Percentiles rank a stretch among this genome's conserved stretches.
phyloP scores from a whole-genome alignment of 2,888 invertebrate species.

The Itoplectis maculator region DNA sequence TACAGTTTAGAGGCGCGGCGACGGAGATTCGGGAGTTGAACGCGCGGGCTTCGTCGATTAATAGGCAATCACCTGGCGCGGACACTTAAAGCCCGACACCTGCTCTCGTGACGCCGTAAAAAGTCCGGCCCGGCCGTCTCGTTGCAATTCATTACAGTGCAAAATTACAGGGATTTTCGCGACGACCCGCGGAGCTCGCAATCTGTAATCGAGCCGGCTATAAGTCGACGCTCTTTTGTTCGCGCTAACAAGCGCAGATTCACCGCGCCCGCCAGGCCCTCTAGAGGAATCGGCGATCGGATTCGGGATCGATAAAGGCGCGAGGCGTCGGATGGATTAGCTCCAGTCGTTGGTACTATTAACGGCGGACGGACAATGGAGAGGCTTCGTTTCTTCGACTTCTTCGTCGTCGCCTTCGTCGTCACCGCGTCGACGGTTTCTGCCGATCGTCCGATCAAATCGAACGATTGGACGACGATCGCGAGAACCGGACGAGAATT shows the following conservation, averaged over 20 bases:
- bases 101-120: constrained; percentile 41
- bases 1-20: too few relatives aligned
- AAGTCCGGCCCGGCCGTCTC: constrained; percentile 19
- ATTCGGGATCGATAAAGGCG: constrained; percentile 48
- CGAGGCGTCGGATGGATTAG: constrained; percentile 23
- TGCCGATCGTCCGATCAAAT: not conserved
- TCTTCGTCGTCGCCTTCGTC: constrained; percentile 26
- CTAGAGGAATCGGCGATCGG: constrained; percentile 27
- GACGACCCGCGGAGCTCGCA: constrained; percentile 8
- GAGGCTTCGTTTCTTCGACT: constrained; percentile 24
- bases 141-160: constrained; percentile 58
- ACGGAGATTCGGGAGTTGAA: too few relatives aligned
- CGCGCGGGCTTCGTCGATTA: constrained; percentile 21
- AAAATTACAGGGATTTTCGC: constrained; percentile 61
- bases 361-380: constrained; percentile 38
- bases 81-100: constrained; percentile 24
- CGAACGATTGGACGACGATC: not conserved
- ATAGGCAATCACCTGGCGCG: constrained; percentile 11
- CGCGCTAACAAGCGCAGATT: constrained; percentile 57
- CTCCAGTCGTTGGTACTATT: constrained; percentile 27
- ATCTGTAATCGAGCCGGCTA: constrained; percentile 32
- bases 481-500: not conserved
- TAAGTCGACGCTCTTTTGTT: constrained; percentile 47
- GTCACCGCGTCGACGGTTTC: not conserved
- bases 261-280: constrained; percentile 38